These are phyloP conservation scores for Arvicanthis niloticus DNA, from an alignment of 2,113 vertebrate genomes.

Conservation along the genomic window DNA sequence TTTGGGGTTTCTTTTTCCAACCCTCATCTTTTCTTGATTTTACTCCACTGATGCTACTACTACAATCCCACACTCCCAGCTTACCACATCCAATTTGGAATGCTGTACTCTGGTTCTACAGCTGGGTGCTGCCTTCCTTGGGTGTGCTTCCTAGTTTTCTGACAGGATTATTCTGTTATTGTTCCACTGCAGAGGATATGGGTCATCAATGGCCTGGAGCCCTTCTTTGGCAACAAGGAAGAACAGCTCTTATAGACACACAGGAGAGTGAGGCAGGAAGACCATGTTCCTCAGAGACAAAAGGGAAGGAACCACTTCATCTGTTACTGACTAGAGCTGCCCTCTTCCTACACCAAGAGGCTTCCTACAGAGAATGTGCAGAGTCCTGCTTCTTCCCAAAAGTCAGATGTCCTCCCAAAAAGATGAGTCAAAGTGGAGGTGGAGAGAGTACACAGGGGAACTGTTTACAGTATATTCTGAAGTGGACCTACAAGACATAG, in stretches of 20 bases:
- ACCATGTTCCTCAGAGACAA: accelerated
- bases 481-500: neutral
- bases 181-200: too few species aligned
- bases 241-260: neutral
- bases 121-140: neutral
- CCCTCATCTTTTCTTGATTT: neutral
- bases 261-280: neutral
- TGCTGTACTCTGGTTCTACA: neutral
- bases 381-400: neutral
- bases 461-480: neutral
- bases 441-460: neutral
- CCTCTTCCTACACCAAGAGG: neutral
- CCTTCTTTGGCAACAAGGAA: neutral
- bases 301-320: neutral
- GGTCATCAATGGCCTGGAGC: too few species aligned
- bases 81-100: neutral
- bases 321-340: neutral
- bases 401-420: neutral
- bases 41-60: neutral
- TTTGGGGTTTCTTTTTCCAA: neutral
- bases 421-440: neutral
- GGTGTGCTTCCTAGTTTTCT: neutral
- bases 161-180: too few species aligned
- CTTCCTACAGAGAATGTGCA: neutral
- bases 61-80: neutral